phyloP scores from a whole-genome alignment of 1,140 invertebrate species.

The Bombus superbus region DNA sequence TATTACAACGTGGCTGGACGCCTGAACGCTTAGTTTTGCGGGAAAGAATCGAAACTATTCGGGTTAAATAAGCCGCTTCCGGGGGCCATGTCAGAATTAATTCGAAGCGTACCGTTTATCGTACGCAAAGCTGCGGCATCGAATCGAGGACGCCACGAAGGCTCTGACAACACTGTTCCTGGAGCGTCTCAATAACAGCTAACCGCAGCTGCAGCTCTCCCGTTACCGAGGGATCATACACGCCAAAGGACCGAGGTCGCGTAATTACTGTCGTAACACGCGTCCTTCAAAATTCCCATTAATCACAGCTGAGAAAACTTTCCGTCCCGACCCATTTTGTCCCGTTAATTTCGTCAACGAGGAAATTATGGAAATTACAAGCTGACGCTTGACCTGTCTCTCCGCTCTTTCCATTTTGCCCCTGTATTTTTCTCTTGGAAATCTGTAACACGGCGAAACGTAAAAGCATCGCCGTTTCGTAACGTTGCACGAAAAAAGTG shows the following conservation, averaged over 20 bases:
- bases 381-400: background rate
- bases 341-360: background rate
- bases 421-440: background rate
- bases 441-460: background rate
- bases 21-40: background rate
- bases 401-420: background rate
- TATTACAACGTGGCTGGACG: constrained; percentile 3
- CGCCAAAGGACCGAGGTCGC: constrained; percentile 26
- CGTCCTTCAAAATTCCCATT: constrained; percentile 37
- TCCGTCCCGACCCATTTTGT: background rate
- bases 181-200: constrained; percentile 28
- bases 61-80: constrained; percentile 22
- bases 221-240: constrained; percentile 4
- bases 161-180: constrained; percentile 30
- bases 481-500: too few species aligned
- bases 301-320: constrained; percentile 22
- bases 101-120: constrained; percentile 49
- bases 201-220: constrained; percentile 24
- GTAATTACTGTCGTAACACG: constrained; percentile 45
- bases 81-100: constrained; percentile 48
- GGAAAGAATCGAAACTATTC: constrained; percentile 2
- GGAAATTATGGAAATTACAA: constrained; percentile 13
- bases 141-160: constrained; percentile 49
- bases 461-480: background rate
- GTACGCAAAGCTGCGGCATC: constrained; percentile 49